phyloP scores from a whole-genome alignment of 2,888 invertebrate species.

The Azorinus chamasolen region DNA sequence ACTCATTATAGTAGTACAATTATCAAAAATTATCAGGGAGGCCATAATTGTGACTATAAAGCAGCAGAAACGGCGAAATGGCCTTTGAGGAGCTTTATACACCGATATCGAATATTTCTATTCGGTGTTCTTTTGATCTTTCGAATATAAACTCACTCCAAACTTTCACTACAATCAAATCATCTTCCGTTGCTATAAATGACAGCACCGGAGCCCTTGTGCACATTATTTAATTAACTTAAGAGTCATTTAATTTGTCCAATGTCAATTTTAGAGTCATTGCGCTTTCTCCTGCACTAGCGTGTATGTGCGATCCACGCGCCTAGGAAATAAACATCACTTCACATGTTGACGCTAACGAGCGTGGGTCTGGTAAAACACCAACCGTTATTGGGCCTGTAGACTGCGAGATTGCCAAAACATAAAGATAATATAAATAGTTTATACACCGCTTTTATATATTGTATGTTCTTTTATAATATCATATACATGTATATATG shows the following conservation, averaged over 20 bases:
- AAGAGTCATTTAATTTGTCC: conserved; percentile 10
- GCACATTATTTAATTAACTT: conserved; percentile 24
- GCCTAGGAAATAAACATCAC: too few species aligned
- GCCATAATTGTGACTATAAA: conserved; percentile 31
- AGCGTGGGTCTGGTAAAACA: too few species aligned
- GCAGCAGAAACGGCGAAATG: conserved; percentile 14
- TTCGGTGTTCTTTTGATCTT: conserved; percentile 38
- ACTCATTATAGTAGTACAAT: conserved; percentile 34
- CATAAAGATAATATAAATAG: too few species aligned
- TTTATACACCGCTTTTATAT: too few species aligned
- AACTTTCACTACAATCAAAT: conserved; percentile 45
- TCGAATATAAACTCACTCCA: conserved; percentile 1
- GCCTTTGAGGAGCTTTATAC: conserved; percentile 31
- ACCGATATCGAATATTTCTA: conserved; percentile 4
- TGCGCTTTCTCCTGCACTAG: too few species aligned
- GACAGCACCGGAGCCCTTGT: conserved; percentile 2
- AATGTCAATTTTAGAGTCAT: neutral
- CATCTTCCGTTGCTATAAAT: conserved; percentile 23
- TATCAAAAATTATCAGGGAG: conserved; percentile 44
- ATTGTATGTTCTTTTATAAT: too few species aligned
- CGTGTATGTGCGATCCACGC: too few species aligned
- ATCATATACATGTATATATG: too few species aligned
- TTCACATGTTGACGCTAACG: neutral
- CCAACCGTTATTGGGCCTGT: too few species aligned
- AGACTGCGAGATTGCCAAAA: too few species aligned